These are phyloP conservation scores for Dynastes maya DNA, from an alignment of 2,888 invertebrate genomes.

Conservation along the genomic window DNA sequence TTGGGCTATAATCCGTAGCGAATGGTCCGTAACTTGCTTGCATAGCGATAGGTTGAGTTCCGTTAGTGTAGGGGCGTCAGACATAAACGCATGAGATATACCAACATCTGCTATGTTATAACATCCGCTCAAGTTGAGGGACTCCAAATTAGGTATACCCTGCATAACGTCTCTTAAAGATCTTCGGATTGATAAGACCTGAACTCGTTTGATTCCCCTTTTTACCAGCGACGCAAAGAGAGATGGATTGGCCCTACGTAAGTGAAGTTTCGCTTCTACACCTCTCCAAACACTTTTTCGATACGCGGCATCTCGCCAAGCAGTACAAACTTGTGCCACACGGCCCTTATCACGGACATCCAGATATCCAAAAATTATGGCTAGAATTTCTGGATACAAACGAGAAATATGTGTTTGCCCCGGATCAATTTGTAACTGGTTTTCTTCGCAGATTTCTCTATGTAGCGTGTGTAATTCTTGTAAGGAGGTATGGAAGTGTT, in stretches of 20 bases:
- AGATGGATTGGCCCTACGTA: conserved; percentile 86
- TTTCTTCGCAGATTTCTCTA: conserved; percentile 58
- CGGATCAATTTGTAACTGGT: conserved; percentile 58
- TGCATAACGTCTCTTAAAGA: conserved; percentile 89
- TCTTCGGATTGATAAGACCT: conserved; percentile 88
- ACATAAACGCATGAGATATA: conserved; percentile 86
- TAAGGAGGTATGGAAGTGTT: conserved; percentile 70
- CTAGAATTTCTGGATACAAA: conserved; percentile 93
- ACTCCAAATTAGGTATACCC: conserved; percentile 88
- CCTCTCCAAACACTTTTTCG: conserved; percentile 95
- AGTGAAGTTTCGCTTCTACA: conserved; percentile 92
- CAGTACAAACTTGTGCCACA: conserved; percentile 90
- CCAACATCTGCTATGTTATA: conserved; percentile 93
- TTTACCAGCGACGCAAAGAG: conserved; percentile 89
- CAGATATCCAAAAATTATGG: conserved; percentile 92
- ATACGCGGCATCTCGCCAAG: conserved; percentile 95
- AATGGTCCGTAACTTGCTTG: conserved; percentile 95
- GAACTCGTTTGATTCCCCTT: conserved; percentile 90
- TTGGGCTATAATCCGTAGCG: conserved; percentile 88
- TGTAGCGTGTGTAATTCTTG: conserved; percentile 66
- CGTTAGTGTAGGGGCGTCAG: conserved; percentile 83
- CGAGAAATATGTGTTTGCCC: conserved; percentile 84
- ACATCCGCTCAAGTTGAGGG: conserved; percentile 92
- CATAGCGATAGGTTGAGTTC: conserved; percentile 91
- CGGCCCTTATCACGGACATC: conserved; percentile 91